A percentile compares a stretch with the other conserved stretches of the same genome.
phyloP scores from a whole-genome alignment of 2,113 vertebrate genomes.

The Sterrhoptilus dennistouni region DNA sequence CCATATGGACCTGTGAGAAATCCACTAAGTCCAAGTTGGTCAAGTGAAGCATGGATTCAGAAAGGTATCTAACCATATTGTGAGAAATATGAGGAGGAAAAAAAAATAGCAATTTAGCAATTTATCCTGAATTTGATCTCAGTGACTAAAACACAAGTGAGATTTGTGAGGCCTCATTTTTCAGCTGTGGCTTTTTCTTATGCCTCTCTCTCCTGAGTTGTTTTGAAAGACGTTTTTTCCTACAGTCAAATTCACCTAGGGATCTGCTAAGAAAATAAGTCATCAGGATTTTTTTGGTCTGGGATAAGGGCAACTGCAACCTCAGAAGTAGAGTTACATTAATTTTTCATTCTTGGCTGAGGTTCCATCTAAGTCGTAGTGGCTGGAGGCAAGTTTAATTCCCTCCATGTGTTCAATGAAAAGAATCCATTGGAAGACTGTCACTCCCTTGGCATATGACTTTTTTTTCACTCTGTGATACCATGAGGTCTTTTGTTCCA shows the following conservation, averaged over 20 bases:
- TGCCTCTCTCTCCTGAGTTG: not conserved
- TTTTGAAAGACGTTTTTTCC: not conserved
- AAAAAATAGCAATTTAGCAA: not conserved
- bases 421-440: constrained; percentile 11
- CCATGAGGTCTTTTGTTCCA: constrained; percentile 5
- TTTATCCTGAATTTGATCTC: not conserved
- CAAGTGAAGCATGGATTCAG: not conserved
- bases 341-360: not conserved
- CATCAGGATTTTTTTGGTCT: not conserved
- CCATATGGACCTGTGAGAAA: not conserved
- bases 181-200: not conserved
- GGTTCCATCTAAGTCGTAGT: not conserved
- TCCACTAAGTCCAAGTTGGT: not conserved
- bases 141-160: not conserved
- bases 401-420: constrained; percentile 4
- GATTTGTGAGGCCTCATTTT: not conserved
- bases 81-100: not conserved
- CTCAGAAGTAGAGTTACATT: not conserved
- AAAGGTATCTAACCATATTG: not conserved
- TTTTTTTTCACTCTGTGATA: not conserved
- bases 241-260: not conserved
- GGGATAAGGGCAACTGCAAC: not conserved
- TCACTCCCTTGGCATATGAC: constrained; percentile 45
- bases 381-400: not conserved
- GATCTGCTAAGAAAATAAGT: not conserved